Evolutionary conservation across 1,140 invertebrate genomes (phyloP).

Genomic region (Bombus turneri): DNA sequence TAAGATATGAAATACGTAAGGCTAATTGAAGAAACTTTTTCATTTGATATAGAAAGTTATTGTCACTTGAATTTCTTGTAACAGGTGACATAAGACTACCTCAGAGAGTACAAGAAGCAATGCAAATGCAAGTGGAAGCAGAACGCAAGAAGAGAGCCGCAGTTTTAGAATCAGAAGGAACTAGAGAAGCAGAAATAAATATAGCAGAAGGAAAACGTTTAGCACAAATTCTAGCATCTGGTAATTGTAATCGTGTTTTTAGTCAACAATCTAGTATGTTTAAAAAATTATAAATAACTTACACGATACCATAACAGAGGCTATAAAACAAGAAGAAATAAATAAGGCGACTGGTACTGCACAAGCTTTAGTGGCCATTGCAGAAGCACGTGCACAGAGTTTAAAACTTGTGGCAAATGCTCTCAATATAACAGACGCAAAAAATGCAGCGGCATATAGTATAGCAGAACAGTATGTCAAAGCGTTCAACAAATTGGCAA

Average conservation of each 20-base stretch:
- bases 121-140: slow-evolving; percentile 99
- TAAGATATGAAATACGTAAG: slow-evolving; percentile 99
- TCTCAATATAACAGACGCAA: slow-evolving; percentile 86
- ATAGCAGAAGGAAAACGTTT: slow-evolving; percentile 97
- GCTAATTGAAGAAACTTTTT: slow-evolving; percentile 55
- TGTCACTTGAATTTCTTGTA: slow-evolving; percentile 30
- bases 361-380: slow-evolving; percentile 91
- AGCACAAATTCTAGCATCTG: slow-evolving; percentile 95
- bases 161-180: slow-evolving; percentile 98
- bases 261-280: neutral
- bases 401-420: slow-evolving; percentile 89
- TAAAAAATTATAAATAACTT: neutral
- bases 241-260: slow-evolving; percentile 79
- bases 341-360: slow-evolving; percentile 95
- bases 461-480: slow-evolving; percentile 97
- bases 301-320: slow-evolving; percentile 84
- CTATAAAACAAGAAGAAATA: slow-evolving; percentile 93
- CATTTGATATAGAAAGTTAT: neutral
- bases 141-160: slow-evolving; percentile 98
- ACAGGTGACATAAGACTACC: slow-evolving; percentile 96
- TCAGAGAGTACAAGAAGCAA: slow-evolving; percentile 96
- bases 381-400: slow-evolving; percentile 91
- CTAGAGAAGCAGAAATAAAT: slow-evolving; percentile 97
- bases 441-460: slow-evolving; percentile 94
- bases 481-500: slow-evolving; percentile 96